Conservation (phyloP, 1,140 invertebrate species). For the Holcopasites calliopsidis region DNA sequence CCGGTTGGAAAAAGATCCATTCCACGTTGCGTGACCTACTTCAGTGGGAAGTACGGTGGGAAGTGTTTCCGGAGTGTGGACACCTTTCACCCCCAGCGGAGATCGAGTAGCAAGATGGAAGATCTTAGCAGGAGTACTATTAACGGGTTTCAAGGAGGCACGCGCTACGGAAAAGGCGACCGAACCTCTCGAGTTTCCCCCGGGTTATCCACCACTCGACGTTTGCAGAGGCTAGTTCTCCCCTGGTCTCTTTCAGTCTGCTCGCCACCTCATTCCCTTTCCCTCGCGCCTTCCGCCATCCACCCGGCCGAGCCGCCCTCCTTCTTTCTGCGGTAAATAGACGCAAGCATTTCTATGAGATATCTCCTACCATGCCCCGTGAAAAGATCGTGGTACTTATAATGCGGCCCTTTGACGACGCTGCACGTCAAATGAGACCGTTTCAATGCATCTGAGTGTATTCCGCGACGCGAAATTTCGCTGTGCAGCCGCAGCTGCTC, state of each 20-base stretch:
- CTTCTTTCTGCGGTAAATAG: conserved; percentile 52
- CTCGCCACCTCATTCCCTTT: conserved; percentile 3
- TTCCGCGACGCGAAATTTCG: conserved; percentile 42
- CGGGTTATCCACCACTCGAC: conserved; percentile 51
- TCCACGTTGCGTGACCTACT: conserved; percentile 26
- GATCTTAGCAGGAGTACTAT: conserved; percentile 56
- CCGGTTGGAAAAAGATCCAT: background rate
- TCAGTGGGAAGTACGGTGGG: conserved; percentile 33
- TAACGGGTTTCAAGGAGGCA: conserved; percentile 37
- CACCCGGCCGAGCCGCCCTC: too few relatives aligned
- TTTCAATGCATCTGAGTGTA: conserved; percentile 43
- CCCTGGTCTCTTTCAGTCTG: conserved; percentile 39
- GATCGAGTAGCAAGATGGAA: conserved; percentile 51
- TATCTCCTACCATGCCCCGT: conserved; percentile 49
- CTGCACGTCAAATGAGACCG: conserved; percentile 42
- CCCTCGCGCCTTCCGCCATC: conserved; percentile 1
- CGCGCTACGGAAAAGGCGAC: conserved; percentile 49
- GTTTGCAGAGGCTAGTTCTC: conserved; percentile 52
- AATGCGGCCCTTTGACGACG: conserved; percentile 49
- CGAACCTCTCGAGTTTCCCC: conserved; percentile 46
- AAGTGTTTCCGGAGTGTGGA: conserved; percentile 46
- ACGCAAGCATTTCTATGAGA: conserved; percentile 58
- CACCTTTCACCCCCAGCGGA: conserved; percentile 32
- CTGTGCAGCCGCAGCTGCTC: background rate
- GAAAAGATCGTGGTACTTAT: conserved; percentile 59